Base-by-base conservation (phyloP, 2,113 vertebrate species). In the Psettodes erumei region DNA sequence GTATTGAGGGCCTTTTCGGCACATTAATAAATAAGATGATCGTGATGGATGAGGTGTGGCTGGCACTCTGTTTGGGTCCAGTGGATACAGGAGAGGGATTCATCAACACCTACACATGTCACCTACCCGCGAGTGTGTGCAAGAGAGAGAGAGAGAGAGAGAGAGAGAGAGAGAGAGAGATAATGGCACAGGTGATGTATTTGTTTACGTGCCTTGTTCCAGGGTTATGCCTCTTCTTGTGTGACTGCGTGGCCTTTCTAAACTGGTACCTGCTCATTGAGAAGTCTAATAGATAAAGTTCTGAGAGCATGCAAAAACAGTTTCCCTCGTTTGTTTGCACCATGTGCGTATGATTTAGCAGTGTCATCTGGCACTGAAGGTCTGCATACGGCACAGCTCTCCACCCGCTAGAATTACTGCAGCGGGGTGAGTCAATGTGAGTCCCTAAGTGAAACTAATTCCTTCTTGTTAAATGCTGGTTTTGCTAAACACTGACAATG, bases 1-100 rank as follows among this genome's bases (percentile, higher is more conserved):
- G 81, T 77, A 91, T 90, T 80, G 82, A 86, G 88, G 81, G 60
- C 60, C 83, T 86, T 85, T 87, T 82, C 85, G 78, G 78, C 82
- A 54, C 73, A 37, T 89, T 94, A 91, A 94, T 93, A 90, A 91
- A 92, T 86, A 86, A 79, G 79, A 87, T 88, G 89, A 91, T 86
- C 59, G 32, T 93, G 92, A 94, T 94, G 84, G 89, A 94, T 94
- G 86, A 89, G 85, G 70, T 84, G 75, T 51, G 71, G 71, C 75
- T 71, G 75, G 37, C 58, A 66, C 82, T 86, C 37, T 74, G 77
- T 88, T 91, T 86, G 70, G 84, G 82, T 92, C 85, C 66, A 73
- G 25, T 61, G 76, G 63, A 72, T 71, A 77, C 65, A 75, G 72
- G 69, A 61, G 71, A 85, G 81, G 72, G 79, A 93, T 92, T 91